Conservation (phyloP, 2,113 vertebrate species). For the Bothrops jararaca region DNA sequence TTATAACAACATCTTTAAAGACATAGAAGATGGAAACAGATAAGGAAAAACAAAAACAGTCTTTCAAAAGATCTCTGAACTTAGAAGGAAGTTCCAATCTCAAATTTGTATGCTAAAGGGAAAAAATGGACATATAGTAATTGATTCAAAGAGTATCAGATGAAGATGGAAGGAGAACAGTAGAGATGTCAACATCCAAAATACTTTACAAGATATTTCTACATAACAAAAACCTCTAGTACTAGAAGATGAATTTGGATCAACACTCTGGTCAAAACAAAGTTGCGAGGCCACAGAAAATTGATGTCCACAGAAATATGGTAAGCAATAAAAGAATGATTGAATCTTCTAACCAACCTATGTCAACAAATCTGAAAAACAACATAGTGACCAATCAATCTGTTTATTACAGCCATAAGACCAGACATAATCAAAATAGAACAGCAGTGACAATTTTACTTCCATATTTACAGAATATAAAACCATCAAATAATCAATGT, state of each 20-base stretch:
- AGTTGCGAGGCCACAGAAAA: neutral
- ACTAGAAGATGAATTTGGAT: neutral
- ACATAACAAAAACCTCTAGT: too few relatives aligned
- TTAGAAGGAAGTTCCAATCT: neutral
- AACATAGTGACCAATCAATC: neutral
- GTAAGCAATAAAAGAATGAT: neutral
- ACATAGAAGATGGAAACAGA: neutral
- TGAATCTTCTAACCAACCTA: neutral
- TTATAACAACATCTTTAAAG: neutral
- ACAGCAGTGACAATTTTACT: too few relatives aligned
- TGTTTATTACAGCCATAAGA: too few relatives aligned
- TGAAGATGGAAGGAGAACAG: neutral
- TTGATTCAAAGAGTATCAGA: neutral
- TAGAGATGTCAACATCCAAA: neutral
- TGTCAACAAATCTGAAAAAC: neutral
- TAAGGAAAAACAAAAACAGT: neutral
- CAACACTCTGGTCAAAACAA: neutral
- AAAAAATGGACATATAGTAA: neutral
- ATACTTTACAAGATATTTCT: neutral
- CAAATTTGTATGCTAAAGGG: neutral
- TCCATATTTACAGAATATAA: too few relatives aligned
- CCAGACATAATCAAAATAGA: too few relatives aligned
- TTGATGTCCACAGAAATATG: neutral
- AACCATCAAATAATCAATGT: too few relatives aligned
- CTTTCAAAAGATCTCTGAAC: neutral